Evolutionary conservation across 2,797 vertebrate genomes (phyloP).

Genomic region (Spheniscus humboldti): DNA sequence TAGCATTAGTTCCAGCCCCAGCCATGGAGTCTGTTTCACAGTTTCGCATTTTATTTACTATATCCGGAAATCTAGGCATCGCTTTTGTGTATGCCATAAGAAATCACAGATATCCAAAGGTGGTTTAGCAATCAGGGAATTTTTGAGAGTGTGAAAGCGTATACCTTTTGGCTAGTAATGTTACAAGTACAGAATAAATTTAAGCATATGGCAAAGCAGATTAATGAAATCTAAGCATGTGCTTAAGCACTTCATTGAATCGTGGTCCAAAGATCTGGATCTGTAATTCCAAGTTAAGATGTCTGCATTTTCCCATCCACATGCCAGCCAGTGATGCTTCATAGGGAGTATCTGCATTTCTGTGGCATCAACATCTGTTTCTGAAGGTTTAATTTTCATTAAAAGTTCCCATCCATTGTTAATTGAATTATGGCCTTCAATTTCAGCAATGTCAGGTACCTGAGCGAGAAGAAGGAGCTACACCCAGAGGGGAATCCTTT

Average conservation of each 20-base stretch:
- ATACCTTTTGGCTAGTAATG: neutral
- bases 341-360: neutral
- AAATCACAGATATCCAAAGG: neutral
- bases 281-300: neutral
- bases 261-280: neutral
- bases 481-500: neutral
- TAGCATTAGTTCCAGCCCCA: neutral
- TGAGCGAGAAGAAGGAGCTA: conserved; percentile 7
- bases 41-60: neutral
- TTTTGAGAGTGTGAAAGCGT: neutral
- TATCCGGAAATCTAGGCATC: neutral
- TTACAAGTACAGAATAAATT: neutral
- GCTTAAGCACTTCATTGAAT: neutral
- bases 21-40: neutral
- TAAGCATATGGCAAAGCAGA: neutral
- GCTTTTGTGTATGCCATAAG: neutral
- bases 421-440: conserved; percentile 27
- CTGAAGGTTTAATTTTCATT: conserved; percentile 9
- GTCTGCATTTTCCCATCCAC: neutral
- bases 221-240: neutral
- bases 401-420: neutral
- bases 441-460: neutral
- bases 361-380: conserved; percentile 13
- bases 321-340: neutral
- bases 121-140: neutral